These are phyloP conservation scores for Pteronotus mesoamericanus DNA, from an alignment of 2,797 vertebrate species.

Conservation along the genomic window DNA sequence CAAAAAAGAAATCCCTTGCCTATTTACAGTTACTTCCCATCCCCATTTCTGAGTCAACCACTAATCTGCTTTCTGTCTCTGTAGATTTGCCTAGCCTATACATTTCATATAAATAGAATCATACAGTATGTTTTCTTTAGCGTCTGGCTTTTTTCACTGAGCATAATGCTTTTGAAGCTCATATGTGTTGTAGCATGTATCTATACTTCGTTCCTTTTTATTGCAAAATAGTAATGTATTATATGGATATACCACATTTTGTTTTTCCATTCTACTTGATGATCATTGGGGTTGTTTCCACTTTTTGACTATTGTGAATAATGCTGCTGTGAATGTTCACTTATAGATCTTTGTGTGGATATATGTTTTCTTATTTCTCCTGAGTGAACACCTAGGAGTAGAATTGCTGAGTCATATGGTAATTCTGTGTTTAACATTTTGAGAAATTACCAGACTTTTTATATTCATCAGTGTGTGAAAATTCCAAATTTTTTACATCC, in stretches of 20 bases:
- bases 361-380: slow-evolving; percentile 12
- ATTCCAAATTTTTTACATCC: not conserved
- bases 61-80: not conserved
- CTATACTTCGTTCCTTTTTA: not conserved
- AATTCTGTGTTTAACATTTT: slow-evolving; percentile 24
- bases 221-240: not conserved
- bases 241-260: not conserved
- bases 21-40: not conserved
- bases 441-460: not conserved
- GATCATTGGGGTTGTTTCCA: not conserved
- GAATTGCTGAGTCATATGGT: not conserved
- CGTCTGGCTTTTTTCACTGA: not conserved
- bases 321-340: not conserved
- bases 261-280: not conserved
- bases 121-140: not conserved
- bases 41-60: not conserved
- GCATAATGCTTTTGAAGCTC: not conserved
- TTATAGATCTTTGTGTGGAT: not conserved
- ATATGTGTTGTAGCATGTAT: not conserved
- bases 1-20: not conserved
- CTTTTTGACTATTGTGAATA: slow-evolving; percentile 12
- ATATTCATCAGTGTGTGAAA: not conserved
- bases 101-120: not conserved
- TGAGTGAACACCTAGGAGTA: not conserved
- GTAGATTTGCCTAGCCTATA: slow-evolving; percentile 2